These are phyloP conservation scores for Notothenia coriiceps DNA, from an alignment of 2,113 vertebrate genomes.

Conservation along the genomic window DNA sequence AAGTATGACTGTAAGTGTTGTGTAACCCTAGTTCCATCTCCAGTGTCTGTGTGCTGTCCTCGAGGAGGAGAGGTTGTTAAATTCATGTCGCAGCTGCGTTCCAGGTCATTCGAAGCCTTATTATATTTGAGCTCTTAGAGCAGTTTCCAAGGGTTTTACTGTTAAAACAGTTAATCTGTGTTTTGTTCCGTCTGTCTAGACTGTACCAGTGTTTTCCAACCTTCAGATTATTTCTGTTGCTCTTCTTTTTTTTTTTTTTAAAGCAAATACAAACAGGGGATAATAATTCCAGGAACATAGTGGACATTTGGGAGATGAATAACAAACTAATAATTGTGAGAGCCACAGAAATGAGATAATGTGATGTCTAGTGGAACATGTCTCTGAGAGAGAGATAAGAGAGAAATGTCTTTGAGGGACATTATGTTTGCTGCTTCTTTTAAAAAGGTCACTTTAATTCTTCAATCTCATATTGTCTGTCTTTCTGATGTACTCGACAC, in stretches of 20 bases:
- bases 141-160: conserved; percentile 78
- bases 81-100: conserved; percentile 60
- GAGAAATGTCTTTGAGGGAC: conserved; percentile 79
- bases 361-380: conserved; percentile 72
- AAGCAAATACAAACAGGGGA: conserved; percentile 58
- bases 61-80: conserved; percentile 62
- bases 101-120: conserved; percentile 74
- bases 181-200: conserved; percentile 72
- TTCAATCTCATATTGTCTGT: conserved; percentile 73
- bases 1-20: conserved; percentile 72
- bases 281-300: conserved; percentile 66
- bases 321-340: conserved; percentile 53
- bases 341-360: conserved; percentile 71
- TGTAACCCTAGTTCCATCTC: conserved; percentile 57
- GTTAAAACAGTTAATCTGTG: conserved; percentile 86
- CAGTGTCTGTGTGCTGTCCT: conserved; percentile 66
- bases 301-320: conserved; percentile 68
- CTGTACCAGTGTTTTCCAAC: conserved; percentile 66
- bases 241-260: conserved; percentile 56
- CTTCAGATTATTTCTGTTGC: conserved; percentile 66
- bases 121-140: conserved; percentile 84
- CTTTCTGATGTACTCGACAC: conserved; percentile 68
- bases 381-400: conserved; percentile 64
- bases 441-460: conserved; percentile 86
- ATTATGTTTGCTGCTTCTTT: conserved; percentile 85